These are phyloP conservation scores for Flabesymbios commensalis DNA, from an alignment of 2,888 invertebrate species.

Conservation along the genomic window DNA sequence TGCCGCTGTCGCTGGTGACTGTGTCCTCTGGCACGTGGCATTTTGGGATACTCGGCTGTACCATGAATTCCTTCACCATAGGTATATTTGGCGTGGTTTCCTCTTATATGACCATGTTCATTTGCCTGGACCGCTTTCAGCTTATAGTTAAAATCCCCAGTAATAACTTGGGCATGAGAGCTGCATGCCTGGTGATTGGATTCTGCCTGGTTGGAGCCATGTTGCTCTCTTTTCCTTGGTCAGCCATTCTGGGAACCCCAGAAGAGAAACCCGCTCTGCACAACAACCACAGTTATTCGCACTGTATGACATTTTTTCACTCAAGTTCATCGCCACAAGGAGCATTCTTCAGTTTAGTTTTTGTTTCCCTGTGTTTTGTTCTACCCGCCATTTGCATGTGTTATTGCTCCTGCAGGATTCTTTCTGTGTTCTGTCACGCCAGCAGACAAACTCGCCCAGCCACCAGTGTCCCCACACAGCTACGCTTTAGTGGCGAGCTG, in stretches of 20 bases:
- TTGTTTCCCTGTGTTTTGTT: neutral
- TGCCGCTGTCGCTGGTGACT: slow-evolving; percentile 7
- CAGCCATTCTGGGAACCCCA: neutral
- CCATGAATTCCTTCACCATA: neutral
- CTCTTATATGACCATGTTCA: neutral
- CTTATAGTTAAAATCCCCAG: neutral
- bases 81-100: neutral
- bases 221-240: slow-evolving; percentile 1
- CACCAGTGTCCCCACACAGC: neutral
- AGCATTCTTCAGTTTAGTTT: slow-evolving; percentile 5
- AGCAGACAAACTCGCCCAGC: slow-evolving; percentile 9
- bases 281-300: neutral
- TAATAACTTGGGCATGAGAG: neutral
- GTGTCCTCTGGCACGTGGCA: neutral
- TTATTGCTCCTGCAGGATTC: slow-evolving; percentile 1
- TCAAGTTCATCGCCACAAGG: neutral
- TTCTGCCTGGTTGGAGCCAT: neutral
- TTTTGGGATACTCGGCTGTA: slow-evolving; percentile 4
- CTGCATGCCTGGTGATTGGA: neutral
- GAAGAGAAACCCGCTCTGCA: neutral
- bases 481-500: slow-evolving; percentile 18
- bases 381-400: slow-evolving; percentile 1
- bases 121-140: slow-evolving; percentile 5
- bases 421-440: neutral
- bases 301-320: slow-evolving; percentile 11